Conservation (phyloP, 2,888 invertebrate genomes). For the Acanthopleura granulata region DNA sequence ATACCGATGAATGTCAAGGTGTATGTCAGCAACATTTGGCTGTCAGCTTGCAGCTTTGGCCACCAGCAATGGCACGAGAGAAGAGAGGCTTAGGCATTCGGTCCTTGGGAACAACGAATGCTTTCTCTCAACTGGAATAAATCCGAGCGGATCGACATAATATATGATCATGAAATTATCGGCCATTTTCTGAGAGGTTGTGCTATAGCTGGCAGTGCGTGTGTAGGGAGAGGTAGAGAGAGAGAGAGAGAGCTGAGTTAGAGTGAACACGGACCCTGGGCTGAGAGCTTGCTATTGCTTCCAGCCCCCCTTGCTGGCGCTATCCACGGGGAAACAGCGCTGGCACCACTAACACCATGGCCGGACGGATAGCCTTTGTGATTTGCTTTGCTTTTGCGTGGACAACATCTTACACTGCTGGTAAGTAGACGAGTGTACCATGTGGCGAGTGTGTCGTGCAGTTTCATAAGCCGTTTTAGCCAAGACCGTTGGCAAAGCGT, state of each 20-base stretch:
- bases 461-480: no score
- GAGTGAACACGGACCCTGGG: not conserved
- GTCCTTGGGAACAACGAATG: not conserved
- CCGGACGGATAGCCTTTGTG: not conserved
- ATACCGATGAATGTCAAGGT: no score
- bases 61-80: no score
- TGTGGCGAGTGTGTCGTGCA: no score
- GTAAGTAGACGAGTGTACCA: not conserved
- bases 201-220: not conserved
- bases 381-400: not conserved
- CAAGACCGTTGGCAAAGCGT: no score
- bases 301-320: not conserved
- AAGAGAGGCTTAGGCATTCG: no score
- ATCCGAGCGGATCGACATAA: slow-evolving; percentile 15
- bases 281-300: not conserved
- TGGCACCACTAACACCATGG: not conserved
- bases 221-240: slow-evolving; percentile 18
- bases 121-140: slow-evolving; percentile 9
- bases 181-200: slow-evolving; percentile 11
- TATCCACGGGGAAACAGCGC: not conserved
- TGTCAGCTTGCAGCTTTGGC: no score
- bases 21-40: no score
- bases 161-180: slow-evolving; percentile 19
- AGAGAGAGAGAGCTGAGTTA: not conserved
- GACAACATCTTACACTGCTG: not conserved